Percentiles rank a stretch among this genome's conserved stretches.
These are phyloP conservation scores for Psophia crepitans DNA, from an alignment of 2,113 vertebrate genomes.

Conservation along the genomic window DNA sequence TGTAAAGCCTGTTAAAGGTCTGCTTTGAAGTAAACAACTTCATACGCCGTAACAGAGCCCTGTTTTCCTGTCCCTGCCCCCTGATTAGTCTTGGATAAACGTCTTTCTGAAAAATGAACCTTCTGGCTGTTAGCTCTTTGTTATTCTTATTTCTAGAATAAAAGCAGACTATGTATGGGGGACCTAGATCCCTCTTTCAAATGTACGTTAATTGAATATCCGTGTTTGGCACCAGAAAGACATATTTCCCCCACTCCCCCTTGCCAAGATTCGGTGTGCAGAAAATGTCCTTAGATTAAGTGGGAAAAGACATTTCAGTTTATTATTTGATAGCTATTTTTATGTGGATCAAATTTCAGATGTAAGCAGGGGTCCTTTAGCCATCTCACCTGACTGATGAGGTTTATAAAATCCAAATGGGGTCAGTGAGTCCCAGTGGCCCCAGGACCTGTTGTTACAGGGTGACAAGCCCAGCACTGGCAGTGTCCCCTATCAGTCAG, in stretches of 20 bases:
- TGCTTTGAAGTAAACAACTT: slow-evolving; percentile 27
- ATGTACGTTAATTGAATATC: slow-evolving; percentile 32
- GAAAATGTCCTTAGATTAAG: not conserved
- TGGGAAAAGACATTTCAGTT: not conserved
- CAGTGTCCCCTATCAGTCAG: not conserved
- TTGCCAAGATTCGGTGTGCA: not conserved
- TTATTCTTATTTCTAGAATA: slow-evolving; percentile 20
- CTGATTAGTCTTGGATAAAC: not conserved
- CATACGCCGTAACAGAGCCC: not conserved
- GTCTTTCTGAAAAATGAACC: not conserved
- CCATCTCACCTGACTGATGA: slow-evolving; percentile 31
- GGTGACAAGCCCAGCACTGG: slow-evolving; percentile 8
- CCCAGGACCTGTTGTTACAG: not conserved
- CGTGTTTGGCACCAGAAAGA: slow-evolving; percentile 6
- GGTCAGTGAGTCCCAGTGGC: not conserved
- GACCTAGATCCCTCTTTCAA: slow-evolving; percentile 27
- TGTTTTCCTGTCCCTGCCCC: not conserved
- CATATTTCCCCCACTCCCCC: not conserved
- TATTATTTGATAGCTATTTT: not conserved
- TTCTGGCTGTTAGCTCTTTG: not conserved
- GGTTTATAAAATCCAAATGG: not conserved
- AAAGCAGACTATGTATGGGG: not conserved
- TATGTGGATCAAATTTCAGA: not conserved
- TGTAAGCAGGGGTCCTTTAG: not conserved
- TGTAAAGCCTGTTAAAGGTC: slow-evolving; percentile 10